A percentile compares a stretch with the other conserved stretches of the same genome.
These are phyloP conservation scores for Venusia cambrica DNA, from an alignment of 2,888 invertebrate genomes.

Conservation along the genomic window DNA sequence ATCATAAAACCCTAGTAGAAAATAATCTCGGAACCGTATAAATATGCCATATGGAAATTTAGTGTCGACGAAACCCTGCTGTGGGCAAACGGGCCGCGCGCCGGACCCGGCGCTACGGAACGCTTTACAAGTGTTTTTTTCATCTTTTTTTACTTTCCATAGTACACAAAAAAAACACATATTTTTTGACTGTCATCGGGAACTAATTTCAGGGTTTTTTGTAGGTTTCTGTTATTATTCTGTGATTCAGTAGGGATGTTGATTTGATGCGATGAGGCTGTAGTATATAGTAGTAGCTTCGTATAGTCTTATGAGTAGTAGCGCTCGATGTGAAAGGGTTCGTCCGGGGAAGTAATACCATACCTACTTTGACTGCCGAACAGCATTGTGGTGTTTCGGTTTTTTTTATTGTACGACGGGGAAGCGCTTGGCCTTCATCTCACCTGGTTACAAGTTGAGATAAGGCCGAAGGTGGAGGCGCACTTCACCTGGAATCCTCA, in stretches of 20 bases:
- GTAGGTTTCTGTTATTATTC: conserved; percentile 73
- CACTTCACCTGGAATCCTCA: too few relatives aligned
- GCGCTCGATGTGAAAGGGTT: too few relatives aligned
- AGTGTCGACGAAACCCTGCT: conserved; percentile 62
- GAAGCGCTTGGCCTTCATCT: too few relatives aligned
- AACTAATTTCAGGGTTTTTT: conserved; percentile 78
- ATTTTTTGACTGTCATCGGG: conserved; percentile 80
- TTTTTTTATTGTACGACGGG: too few relatives aligned
- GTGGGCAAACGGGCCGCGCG: conserved; percentile 67
- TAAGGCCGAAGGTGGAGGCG: too few relatives aligned
- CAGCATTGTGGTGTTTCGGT: conserved; percentile 2
- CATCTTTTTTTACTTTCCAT: conserved; percentile 36
- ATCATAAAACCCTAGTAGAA: conserved; percentile 76
- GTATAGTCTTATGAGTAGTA: too few relatives aligned
- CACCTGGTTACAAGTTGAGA: too few relatives aligned
- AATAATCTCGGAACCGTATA: conserved; percentile 69
- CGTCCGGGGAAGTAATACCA: too few relatives aligned
- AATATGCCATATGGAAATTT: conserved; percentile 75
- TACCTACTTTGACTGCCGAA: too few relatives aligned
- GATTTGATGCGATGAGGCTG: too few relatives aligned
- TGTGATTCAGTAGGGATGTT: too few relatives aligned
- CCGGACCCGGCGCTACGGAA: conserved; percentile 61
- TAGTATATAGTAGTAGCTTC: too few relatives aligned
- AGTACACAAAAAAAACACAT: conserved; percentile 64
- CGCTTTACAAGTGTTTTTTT: conserved; percentile 41